phyloP scores from a whole-genome alignment of 2,113 vertebrate species.

The Ophiodon elongatus region DNA sequence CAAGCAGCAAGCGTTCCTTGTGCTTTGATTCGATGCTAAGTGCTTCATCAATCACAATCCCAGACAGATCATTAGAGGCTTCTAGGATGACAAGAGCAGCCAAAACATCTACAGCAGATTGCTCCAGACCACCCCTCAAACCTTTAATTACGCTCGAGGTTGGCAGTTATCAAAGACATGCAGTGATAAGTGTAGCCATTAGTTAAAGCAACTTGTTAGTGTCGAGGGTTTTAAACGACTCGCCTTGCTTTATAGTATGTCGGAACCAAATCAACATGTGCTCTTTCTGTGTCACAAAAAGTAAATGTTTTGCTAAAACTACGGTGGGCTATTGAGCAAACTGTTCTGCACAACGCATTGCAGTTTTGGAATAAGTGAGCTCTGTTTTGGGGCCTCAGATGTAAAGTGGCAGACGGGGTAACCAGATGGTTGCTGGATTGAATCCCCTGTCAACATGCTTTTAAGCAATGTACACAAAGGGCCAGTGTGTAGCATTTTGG shows the following conservation, averaged over 20 bases:
- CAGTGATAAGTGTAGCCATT: conserved; percentile 72
- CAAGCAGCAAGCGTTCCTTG: conserved; percentile 64
- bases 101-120: conserved; percentile 73
- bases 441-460: conserved; percentile 1
- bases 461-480: not conserved
- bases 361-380: not conserved
- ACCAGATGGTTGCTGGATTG: conserved; percentile 17
- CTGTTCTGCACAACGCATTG: not conserved
- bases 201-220: conserved; percentile 68
- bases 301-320: not conserved
- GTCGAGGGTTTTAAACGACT: conserved; percentile 57
- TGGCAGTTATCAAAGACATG: conserved; percentile 73
- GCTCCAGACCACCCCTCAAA: conserved; percentile 72
- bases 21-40: conserved; percentile 77
- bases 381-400: not conserved
- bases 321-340: not conserved
- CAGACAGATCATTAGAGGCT: conserved; percentile 79
- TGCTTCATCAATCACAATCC: conserved; percentile 82
- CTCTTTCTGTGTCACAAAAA: not conserved
- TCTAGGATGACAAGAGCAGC: conserved; percentile 77
- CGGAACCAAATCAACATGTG: conserved; percentile 5
- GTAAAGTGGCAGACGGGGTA: not conserved
- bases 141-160: conserved; percentile 72
- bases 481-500: not conserved
- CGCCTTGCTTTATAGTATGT: conserved; percentile 12